phyloP scores from a whole-genome alignment of 1,140 invertebrate species.

The Telenomus remus region DNA sequence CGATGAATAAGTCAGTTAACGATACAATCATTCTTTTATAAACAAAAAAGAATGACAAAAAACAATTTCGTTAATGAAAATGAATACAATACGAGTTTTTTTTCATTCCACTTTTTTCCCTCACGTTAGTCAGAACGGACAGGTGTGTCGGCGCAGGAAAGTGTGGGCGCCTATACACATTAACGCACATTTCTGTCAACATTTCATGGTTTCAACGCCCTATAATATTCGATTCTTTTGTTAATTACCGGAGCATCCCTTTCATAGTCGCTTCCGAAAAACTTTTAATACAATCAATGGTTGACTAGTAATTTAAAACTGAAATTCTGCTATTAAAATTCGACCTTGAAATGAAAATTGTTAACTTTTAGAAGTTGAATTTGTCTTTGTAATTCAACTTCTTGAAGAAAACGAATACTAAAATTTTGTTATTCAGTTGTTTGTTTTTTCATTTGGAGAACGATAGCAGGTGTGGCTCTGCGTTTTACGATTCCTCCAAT shows the following conservation, averaged over 20 bases:
- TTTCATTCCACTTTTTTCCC: conserved; percentile 23
- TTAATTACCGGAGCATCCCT: not conserved
- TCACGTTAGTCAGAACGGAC: conserved; percentile 62
- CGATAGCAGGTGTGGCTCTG: not conserved
- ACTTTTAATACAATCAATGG: not conserved
- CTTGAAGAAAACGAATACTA: too few species aligned
- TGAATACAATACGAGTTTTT: too few species aligned
- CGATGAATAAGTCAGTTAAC: too few species aligned
- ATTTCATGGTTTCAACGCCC: conserved; percentile 8
- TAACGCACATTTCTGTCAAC: conserved; percentile 36
- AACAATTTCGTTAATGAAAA: not conserved
- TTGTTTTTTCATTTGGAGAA: not conserved
- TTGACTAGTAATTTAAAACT: not conserved
- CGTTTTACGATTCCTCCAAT: conserved; percentile 20
- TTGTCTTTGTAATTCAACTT: too few species aligned
- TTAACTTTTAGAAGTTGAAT: too few species aligned
- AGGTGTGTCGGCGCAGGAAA: conserved; percentile 63
- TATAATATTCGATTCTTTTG: conserved; percentile 18
- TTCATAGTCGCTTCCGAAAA: not conserved
- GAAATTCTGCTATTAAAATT: too few species aligned
- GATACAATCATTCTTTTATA: too few species aligned
- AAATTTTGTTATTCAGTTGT: too few species aligned
- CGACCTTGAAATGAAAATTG: too few species aligned
- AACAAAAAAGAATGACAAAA: not conserved
- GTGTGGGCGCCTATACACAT: conserved; percentile 59